Percentiles rank a stretch among this genome's conserved stretches.
Conservation (phyloP, 2,113 vertebrate species). For the Oreochromis spilurus region DNA sequence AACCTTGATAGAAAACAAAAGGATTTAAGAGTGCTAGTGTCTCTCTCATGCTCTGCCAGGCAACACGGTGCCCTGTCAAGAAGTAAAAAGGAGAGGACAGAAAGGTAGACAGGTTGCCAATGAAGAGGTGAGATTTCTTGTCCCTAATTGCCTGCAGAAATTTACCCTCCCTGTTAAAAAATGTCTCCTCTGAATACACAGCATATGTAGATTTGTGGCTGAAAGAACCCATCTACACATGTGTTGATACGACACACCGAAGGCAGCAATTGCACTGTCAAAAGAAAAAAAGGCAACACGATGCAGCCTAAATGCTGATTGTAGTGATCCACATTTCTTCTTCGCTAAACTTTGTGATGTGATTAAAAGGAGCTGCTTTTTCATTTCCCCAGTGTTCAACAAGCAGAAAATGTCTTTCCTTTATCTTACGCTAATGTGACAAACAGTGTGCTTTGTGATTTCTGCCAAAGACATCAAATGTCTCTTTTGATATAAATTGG, state of each 20-base stretch:
- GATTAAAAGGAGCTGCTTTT: constrained; percentile 10
- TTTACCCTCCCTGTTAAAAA: constrained; percentile 15
- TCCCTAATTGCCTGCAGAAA: constrained; percentile 41
- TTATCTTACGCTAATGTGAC: constrained; percentile 48
- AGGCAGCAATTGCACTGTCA: neutral
- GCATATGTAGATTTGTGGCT: neutral
- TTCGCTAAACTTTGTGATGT: neutral
- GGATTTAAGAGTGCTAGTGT: neutral
- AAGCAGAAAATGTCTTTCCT: constrained; percentile 46
- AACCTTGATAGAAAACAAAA: constrained; percentile 24
- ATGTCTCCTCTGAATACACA: neutral
- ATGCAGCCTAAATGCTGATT: neutral
- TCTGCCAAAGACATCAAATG: constrained; percentile 50
- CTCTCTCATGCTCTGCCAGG: constrained; percentile 22
- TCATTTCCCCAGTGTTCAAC: constrained; percentile 2
- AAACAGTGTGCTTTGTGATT: constrained; percentile 46
- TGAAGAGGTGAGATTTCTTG: constrained; percentile 31
- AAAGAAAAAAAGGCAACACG: neutral
- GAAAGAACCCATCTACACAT: neutral
- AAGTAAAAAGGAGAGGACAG: constrained; percentile 21
- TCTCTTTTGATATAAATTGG: constrained; percentile 51
- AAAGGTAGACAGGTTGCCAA: constrained; percentile 18
- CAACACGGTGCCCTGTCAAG: constrained; percentile 2
- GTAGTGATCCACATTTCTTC: constrained; percentile 7
- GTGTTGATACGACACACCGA: neutral